These are phyloP conservation scores for Erebia ligea DNA, from an alignment of 2,888 invertebrate species.

Conservation along the genomic window DNA sequence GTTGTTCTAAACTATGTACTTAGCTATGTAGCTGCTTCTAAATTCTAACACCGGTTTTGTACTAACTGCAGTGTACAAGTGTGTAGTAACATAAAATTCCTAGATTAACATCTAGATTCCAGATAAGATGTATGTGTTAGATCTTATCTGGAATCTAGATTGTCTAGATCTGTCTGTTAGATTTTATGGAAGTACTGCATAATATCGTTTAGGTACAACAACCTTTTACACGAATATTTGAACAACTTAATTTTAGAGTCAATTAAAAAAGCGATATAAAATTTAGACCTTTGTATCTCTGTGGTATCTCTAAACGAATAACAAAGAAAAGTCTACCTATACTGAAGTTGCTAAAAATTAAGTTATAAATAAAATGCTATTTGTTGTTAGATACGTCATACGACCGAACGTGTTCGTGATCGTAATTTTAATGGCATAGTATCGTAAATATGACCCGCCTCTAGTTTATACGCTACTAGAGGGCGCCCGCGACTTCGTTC, in stretches of 20 bases:
- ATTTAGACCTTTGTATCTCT: too few species aligned
- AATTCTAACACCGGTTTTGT: conserved; percentile 4
- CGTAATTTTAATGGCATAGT: not conserved
- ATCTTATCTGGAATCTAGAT: not conserved
- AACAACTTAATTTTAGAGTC: too few species aligned
- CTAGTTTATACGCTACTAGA: not conserved
- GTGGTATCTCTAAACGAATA: too few species aligned
- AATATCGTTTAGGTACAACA: too few species aligned
- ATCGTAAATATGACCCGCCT: not conserved
- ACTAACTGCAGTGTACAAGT: not conserved
- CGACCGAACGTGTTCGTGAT: not conserved
- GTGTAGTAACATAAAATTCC: conserved; percentile 1
- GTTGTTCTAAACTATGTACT: not conserved
- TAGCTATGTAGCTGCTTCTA: not conserved
- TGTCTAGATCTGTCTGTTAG: too few species aligned
- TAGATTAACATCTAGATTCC: conserved; percentile 10
- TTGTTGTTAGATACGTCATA: not conserved
- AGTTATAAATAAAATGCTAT: conserved; percentile 8
- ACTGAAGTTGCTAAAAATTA: not conserved
- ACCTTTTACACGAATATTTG: too few species aligned
- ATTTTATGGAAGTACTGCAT: too few species aligned
- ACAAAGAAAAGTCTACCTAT: not conserved
- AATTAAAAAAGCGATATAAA: too few species aligned
- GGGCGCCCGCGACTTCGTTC: too few species aligned
- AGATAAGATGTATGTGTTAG: not conserved